Evolutionary conservation across 2,113 vertebrate species (phyloP), one percentile per base, ranked within the genome.

Genomic region (Epinephelus moara): DNA sequence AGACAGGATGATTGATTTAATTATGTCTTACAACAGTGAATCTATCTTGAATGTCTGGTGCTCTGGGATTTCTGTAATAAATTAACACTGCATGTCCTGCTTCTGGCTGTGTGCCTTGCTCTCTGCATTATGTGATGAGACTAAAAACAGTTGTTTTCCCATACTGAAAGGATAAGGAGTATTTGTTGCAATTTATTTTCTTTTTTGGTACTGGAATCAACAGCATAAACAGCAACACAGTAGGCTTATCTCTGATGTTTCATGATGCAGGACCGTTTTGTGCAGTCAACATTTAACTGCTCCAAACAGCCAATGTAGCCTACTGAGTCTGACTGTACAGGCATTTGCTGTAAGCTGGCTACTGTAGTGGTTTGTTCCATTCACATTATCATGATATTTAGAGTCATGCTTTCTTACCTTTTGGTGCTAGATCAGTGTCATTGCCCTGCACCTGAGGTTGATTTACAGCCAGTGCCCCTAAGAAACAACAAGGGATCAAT

Each of bases 1-100:
- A n/a, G 64, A 80, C 81, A 71, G 14, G 37, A 68, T 75, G 78
- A 80, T 72, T 66, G 73, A 79, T 79, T 85, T 80, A 55, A 80
- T 80, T 25, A 50, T 14, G 11, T 37, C 19, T 25, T 23, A 27
- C 40, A 69, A 55, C 55, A 45, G 55, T 69, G 69, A 66, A 82
- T 80, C 68, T 70, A 30, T 40, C 70, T 67, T 47, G 53, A 23
- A 14, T 74, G 50, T 55, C 70, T 71, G 25, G 17, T 57, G 50
- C 47, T 67, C 53, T 55, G 13, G 9, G 25, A 55, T 69, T 27
- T 49, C 15, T 70, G 25, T 33, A 13, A 19, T 66, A 5, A 52
- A 70, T 64, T 8, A 56, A 62, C 52, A 63, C 4, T 30, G 23
- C 0, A 4, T 63, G 23, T 40, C 17, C 55, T 59, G 14, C 33